A percentile compares a stretch with the other conserved stretches of the same genome.
Evolutionary conservation across 2,797 vertebrate species (phyloP).

Genomic region (Muscicapa comitata): DNA sequence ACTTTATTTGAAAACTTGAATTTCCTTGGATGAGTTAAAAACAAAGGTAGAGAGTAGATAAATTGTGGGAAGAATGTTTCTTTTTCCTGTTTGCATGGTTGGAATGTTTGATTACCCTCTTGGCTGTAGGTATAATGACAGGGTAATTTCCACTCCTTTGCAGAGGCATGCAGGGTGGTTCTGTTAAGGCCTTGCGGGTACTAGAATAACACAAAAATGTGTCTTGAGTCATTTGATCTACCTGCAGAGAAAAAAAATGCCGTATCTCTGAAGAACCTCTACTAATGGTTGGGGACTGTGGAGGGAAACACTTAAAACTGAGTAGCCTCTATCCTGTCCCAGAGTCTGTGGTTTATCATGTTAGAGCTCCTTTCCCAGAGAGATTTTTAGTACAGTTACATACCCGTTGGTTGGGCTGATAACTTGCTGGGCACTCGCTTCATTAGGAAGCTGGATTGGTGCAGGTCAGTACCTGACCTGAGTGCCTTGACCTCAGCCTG

Average conservation of each 20-base stretch:
- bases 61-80: not conserved
- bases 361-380: not conserved
- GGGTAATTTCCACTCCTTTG: not conserved
- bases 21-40: not conserved
- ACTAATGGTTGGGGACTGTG: too few species aligned
- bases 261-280: not conserved
- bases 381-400: not conserved
- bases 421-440: fast-evolving
- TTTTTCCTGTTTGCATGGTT: not conserved
- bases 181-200: not conserved
- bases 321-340: not conserved
- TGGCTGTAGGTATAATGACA: not conserved
- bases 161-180: not conserved
- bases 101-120: not conserved
- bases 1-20: not conserved
- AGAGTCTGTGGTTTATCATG: not conserved
- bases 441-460: not conserved
- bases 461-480: not conserved
- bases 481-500: not conserved
- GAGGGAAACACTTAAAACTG: not conserved
- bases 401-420: not conserved
- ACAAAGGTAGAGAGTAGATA: not conserved
- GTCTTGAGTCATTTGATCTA: not conserved
- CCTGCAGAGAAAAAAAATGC: not conserved
- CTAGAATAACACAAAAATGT: not conserved